Conservation (phyloP, 2,113 vertebrate species). For the Malaclemys terrapin region DNA sequence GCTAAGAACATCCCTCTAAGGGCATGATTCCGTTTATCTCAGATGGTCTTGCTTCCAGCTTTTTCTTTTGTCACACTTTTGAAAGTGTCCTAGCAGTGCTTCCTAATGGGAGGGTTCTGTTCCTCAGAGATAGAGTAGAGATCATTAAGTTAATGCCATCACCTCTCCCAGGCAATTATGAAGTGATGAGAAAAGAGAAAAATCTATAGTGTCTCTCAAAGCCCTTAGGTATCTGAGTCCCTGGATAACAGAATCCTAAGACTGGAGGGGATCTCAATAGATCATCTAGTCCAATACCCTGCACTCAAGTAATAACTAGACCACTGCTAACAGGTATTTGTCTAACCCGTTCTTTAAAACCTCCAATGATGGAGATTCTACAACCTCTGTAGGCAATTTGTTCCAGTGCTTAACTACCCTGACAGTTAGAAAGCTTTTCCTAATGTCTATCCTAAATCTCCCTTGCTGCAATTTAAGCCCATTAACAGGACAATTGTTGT, state of each 20-base stretch:
- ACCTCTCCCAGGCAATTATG: neutral
- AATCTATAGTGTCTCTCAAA: neutral
- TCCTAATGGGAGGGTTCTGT: neutral
- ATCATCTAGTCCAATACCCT: neutral
- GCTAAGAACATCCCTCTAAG: slow-evolving; percentile 1
- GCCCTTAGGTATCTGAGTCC: neutral
- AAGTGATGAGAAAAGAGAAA: neutral
- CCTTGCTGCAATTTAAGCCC: neutral
- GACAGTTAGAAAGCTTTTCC: neutral
- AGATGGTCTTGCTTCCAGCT: neutral
- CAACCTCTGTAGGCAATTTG: neutral
- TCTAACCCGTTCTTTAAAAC: neutral
- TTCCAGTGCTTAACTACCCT: neutral
- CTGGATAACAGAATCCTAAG: neutral
- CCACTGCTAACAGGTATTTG: neutral
- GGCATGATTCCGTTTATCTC: neutral
- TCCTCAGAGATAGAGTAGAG: neutral
- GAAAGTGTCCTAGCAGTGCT: slow-evolving; percentile 11
- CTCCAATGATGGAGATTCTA: neutral
- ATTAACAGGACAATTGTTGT: neutral
- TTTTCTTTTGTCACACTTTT: slow-evolving; percentile 29
- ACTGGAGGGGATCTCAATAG: neutral
- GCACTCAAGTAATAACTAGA: neutral
- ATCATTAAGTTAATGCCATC: neutral
- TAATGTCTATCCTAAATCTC: neutral